A percentile compares a stretch with the other conserved stretches of the same genome.
These are phyloP conservation scores for Drosophila recens DNA, from an alignment of 2,888 invertebrate species.

Conservation along the genomic window DNA sequence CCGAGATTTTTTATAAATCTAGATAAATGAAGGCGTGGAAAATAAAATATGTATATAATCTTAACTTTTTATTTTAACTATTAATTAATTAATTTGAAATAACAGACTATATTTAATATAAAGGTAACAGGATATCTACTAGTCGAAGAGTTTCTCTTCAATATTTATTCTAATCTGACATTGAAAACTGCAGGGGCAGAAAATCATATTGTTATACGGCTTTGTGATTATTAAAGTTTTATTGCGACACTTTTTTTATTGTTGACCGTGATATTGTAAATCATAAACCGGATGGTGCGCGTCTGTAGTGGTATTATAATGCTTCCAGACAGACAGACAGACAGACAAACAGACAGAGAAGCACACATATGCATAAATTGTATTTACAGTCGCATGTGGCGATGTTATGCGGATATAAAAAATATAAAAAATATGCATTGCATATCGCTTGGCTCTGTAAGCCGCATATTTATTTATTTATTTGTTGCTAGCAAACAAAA, in stretches of 20 bases:
- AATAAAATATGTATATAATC: too few species aligned
- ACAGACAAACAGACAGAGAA: constrained; percentile 20
- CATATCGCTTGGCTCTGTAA: constrained; percentile 60
- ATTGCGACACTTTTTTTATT: constrained; percentile 49
- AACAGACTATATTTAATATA: not conserved
- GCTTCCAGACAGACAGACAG: constrained; percentile 20
- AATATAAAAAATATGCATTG: constrained; percentile 51
- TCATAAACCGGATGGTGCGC: constrained; percentile 54
- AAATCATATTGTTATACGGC: constrained; percentile 45
- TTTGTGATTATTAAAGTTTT: constrained; percentile 54
- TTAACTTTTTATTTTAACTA: too few species aligned
- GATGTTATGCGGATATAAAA: constrained; percentile 48
- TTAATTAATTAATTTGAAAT: not conserved
- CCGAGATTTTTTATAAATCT: not conserved
- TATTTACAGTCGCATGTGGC: constrained; percentile 62
- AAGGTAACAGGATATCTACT: not conserved
- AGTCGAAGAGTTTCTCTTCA: not conserved
- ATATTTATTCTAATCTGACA: constrained; percentile 34
- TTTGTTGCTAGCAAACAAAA: constrained; percentile 62
- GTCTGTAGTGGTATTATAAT: constrained; percentile 56
- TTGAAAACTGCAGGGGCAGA: constrained; percentile 40
- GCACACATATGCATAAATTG: constrained; percentile 54
- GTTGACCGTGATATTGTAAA: constrained; percentile 64
- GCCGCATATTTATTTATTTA: constrained; percentile 71
- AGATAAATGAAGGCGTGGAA: not conserved